Percentiles rank a stretch among this genome's conserved stretches.
Conservation (phyloP, 2,797 vertebrate species). For the Spondyliosoma cantharus region DNA sequence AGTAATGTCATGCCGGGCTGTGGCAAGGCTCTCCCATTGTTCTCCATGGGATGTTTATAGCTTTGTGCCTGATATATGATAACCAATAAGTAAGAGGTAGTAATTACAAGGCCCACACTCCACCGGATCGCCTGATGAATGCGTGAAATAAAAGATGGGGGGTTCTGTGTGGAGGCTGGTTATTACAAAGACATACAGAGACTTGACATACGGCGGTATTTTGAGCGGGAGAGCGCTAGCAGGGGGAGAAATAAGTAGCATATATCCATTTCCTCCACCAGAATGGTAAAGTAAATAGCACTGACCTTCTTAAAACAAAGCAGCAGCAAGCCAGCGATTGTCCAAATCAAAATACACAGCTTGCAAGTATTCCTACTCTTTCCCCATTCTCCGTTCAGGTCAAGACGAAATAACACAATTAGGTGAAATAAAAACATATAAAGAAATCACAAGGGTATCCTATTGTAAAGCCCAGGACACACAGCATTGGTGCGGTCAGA, state of each 20-base stretch:
- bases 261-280: constrained; percentile 70
- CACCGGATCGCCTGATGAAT: constrained; percentile 72
- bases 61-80: constrained; percentile 81
- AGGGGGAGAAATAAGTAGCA: constrained; percentile 70
- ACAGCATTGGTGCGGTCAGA: constrained; percentile 73
- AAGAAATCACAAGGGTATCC: constrained; percentile 66
- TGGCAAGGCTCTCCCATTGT: constrained; percentile 78
- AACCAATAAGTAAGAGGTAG: constrained; percentile 81
- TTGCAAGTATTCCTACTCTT: constrained; percentile 40
- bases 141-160: constrained; percentile 81
- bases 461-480: constrained; percentile 57
- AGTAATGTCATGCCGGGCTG: constrained; percentile 74
- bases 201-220: constrained; percentile 58
- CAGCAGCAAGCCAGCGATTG: constrained; percentile 51
- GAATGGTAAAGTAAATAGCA: constrained; percentile 72
- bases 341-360: constrained; percentile 58
- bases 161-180: constrained; percentile 66
- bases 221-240: constrained; percentile 35
- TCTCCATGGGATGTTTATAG: constrained; percentile 77
- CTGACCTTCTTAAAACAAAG: constrained; percentile 75
- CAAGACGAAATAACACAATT: constrained; percentile 75
- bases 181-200: constrained; percentile 76
- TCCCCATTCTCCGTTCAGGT: constrained; percentile 49
- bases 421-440: constrained; percentile 67
- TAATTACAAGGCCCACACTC: constrained; percentile 83